phyloP scores from a whole-genome alignment of 1,140 invertebrate species.

The Pristionchus pacificus region DNA sequence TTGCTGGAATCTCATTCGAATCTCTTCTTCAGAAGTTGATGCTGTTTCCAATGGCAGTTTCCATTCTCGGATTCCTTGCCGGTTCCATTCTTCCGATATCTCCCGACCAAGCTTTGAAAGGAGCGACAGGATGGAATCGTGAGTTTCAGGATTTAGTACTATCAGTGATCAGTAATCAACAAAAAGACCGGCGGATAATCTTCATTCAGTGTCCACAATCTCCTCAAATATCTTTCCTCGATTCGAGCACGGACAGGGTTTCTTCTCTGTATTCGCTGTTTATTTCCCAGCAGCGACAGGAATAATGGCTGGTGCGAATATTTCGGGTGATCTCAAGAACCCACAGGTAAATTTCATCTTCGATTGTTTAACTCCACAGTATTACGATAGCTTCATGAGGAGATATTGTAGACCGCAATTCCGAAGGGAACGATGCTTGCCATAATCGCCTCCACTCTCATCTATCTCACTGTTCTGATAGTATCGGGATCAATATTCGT shows the following conservation, averaged over 20 bases:
- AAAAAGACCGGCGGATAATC: too few species aligned
- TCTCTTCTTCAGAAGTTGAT: constrained; percentile 70
- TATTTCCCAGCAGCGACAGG: constrained; percentile 96
- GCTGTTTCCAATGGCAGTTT: constrained; percentile 50
- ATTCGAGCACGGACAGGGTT: constrained; percentile 67
- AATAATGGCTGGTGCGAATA: constrained; percentile 85
- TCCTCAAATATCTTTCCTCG: constrained; percentile 71
- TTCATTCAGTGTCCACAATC: constrained; percentile 60
- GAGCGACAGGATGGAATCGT: constrained; percentile 77
- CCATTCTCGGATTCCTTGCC: constrained; percentile 82
- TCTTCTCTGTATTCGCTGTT: constrained; percentile 90
- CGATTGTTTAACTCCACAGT: not conserved
- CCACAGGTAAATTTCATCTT: constrained; percentile 56
- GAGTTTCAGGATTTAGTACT: not conserved
- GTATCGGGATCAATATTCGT: constrained; percentile 52
- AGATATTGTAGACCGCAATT: constrained; percentile 55
- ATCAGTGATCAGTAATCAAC: too few species aligned
- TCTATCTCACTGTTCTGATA: constrained; percentile 59
- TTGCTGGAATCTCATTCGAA: constrained; percentile 52
- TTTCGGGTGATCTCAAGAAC: constrained; percentile 87
- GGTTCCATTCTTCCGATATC: constrained; percentile 80
- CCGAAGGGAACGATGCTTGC: constrained; percentile 62
- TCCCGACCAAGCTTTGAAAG: constrained; percentile 70
- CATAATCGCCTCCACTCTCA: constrained; percentile 59
- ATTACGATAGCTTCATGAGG: not conserved